These are phyloP conservation scores for Mastomys coucha DNA, from an alignment of 2,113 vertebrate genomes.

Conservation along the genomic window DNA sequence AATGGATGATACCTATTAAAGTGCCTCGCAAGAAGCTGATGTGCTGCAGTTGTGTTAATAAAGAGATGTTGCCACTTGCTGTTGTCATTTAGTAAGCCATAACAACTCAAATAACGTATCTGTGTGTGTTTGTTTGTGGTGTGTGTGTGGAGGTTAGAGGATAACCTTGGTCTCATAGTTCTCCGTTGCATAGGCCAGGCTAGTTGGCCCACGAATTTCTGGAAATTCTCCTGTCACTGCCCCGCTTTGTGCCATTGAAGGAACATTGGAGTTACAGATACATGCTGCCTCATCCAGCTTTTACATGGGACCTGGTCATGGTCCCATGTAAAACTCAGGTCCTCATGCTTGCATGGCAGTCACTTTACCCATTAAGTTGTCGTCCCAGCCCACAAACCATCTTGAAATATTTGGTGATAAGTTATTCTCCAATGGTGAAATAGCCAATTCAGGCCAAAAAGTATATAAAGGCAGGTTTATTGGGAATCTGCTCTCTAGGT, in stretches of 20 bases:
- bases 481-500: too few relatives aligned
- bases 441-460: too few relatives aligned
- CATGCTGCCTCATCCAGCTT: not conserved
- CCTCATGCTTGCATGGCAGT: not conserved
- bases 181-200: not conserved
- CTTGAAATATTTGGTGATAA: not conserved
- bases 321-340: not conserved
- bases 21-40: slow-evolving; percentile 14
- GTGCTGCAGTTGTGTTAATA: not conserved
- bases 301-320: too few relatives aligned
- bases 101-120: not conserved
- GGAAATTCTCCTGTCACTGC: not conserved
- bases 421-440: too few relatives aligned
- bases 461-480: too few relatives aligned
- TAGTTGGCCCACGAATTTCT: not conserved
- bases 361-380: not conserved
- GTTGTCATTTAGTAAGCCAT: not conserved
- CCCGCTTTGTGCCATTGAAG: not conserved
- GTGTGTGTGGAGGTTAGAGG: not conserved
- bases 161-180: not conserved
- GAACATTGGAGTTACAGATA: not conserved
- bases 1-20: not conserved
- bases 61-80: not conserved
- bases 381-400: not conserved
- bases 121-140: not conserved